A percentile compares a stretch with the other conserved stretches of the same genome.
phyloP scores from a whole-genome alignment of 2,113 vertebrate species.

The Limnothrissa miodon region DNA sequence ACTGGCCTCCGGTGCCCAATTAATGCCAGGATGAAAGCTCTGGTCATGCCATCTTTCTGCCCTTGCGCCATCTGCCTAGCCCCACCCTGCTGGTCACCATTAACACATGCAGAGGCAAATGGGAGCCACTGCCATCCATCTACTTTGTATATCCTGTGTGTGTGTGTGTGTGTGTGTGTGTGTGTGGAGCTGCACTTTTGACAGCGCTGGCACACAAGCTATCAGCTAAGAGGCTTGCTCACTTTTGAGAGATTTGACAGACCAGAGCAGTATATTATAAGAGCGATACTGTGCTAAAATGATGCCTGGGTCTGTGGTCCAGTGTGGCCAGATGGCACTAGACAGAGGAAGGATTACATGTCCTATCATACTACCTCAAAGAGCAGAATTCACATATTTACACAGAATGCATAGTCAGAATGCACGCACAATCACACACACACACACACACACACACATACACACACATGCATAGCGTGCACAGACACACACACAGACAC shows the following conservation, averaged over 20 bases:
- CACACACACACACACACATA: neutral
- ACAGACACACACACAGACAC: slow-evolving; percentile 17
- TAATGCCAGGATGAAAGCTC: slow-evolving; percentile 23
- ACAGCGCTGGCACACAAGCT: slow-evolving; percentile 17
- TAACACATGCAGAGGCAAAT: slow-evolving; percentile 22
- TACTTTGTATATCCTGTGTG: neutral
- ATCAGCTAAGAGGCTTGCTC: neutral
- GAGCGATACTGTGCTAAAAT: neutral
- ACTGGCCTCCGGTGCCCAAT: slow-evolving; percentile 10
- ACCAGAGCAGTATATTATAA: neutral
- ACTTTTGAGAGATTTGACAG: neutral
- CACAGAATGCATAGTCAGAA: neutral
- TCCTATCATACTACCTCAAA: neutral
- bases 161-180: neutral
- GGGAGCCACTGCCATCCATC: neutral
- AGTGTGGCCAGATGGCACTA: neutral
- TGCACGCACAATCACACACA: neutral
- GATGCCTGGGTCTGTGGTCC: neutral
- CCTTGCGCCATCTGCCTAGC: slow-evolving; percentile 32
- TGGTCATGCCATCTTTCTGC: slow-evolving; percentile 17
- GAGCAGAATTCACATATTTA: neutral
- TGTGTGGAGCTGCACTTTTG: neutral
- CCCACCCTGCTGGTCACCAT: slow-evolving; percentile 28
- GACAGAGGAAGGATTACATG: neutral
- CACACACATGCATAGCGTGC: neutral